phyloP scores from a whole-genome alignment of 2,888 invertebrate species.

The Noctua pronuba region DNA sequence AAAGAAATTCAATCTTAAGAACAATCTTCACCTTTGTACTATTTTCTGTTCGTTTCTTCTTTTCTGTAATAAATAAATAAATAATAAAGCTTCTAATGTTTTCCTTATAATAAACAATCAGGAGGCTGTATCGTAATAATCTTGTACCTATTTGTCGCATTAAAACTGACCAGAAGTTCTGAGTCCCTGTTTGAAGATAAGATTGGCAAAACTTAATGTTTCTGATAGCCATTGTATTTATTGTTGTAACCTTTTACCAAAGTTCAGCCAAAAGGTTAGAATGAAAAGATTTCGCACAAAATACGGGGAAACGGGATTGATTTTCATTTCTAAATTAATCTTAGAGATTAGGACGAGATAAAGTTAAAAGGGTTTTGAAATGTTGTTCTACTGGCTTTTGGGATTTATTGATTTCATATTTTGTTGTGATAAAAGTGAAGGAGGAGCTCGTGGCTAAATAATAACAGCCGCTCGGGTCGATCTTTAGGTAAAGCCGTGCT shows the following conservation, averaged over 20 bases:
- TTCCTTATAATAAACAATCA: constrained; percentile 19
- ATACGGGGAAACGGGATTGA: constrained; percentile 26
- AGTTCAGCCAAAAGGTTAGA: constrained; percentile 51
- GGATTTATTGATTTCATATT: constrained; percentile 18
- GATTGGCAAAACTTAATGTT: constrained; percentile 58
- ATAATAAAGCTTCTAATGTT: not conserved
- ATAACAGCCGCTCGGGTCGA: too few relatives aligned
- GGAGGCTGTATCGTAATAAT: constrained; percentile 12
- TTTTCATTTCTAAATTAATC: constrained; percentile 39
- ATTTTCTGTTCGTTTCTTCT: too few relatives aligned
- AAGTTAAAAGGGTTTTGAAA: constrained; percentile 42
- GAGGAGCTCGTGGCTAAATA: too few relatives aligned
- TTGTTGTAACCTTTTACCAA: constrained; percentile 52
- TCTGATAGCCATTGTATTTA: constrained; percentile 59
- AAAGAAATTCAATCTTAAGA: too few relatives aligned
- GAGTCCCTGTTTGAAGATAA: constrained; percentile 47
- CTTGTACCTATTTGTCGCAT: constrained; percentile 53
- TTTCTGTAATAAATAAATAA: too few relatives aligned
- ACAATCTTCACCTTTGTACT: too few relatives aligned
- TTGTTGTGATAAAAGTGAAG: not conserved
- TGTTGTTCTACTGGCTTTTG: constrained; percentile 15
- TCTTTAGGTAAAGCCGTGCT: too few relatives aligned
- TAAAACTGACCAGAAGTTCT: constrained; percentile 35
- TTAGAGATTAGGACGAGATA: constrained; percentile 31
- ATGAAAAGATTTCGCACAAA: constrained; percentile 44